These are phyloP conservation scores for Strigamia maritima DNA, from an alignment of 2,888 invertebrate species.

Conservation along the genomic window DNA sequence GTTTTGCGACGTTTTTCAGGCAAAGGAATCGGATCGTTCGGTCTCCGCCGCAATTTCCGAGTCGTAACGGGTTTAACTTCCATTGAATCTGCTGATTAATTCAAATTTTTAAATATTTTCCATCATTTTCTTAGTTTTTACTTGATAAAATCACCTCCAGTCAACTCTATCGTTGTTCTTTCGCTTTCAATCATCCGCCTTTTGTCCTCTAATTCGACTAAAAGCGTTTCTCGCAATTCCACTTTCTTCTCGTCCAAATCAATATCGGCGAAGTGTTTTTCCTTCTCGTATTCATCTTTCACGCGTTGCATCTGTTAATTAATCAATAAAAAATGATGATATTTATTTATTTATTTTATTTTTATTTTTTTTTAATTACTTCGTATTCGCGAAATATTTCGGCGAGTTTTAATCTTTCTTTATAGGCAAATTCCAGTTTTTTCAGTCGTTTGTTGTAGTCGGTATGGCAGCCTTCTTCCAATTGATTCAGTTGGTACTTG, in stretches of 20 bases:
- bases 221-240: conserved; percentile 80
- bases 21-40: conserved; percentile 87
- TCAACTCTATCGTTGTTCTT: conserved; percentile 80
- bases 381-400: conserved; percentile 52
- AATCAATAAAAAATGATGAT: conserved; percentile 31
- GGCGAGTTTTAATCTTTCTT: conserved; percentile 63
- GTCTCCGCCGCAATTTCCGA: conserved; percentile 81
- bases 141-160: conserved; percentile 59
- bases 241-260: conserved; percentile 94
- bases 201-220: conserved; percentile 90
- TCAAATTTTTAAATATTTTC: not conserved
- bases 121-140: not conserved
- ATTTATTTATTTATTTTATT: no score
- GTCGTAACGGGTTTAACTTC: conserved; percentile 87
- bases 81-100: conserved; percentile 50
- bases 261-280: conserved; percentile 82
- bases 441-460: conserved; percentile 79
- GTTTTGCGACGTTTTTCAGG: conserved; percentile 77
- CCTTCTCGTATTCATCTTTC: conserved; percentile 79
- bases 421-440: conserved; percentile 74
- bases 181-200: conserved; percentile 84
- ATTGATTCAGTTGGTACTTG: conserved; percentile 82
- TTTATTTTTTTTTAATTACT: no score
- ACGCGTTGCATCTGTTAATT: conserved; percentile 73
- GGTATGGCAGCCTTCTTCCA: conserved; percentile 79